Conservation (phyloP, 2,113 vertebrate species). For the Corythoichthys haematopterus region DNA sequence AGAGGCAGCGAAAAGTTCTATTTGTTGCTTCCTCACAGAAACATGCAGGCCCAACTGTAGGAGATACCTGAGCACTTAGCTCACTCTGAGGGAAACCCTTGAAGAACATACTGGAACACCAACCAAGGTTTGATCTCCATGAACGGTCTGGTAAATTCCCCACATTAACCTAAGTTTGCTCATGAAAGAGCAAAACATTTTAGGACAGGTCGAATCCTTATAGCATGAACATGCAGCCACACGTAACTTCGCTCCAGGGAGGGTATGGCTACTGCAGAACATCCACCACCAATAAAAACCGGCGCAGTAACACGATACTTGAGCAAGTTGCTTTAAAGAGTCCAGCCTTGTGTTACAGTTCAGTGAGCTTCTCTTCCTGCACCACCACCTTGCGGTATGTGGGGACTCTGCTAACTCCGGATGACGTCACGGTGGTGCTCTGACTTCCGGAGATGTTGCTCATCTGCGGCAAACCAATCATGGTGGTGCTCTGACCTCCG, state of each 20-base stretch:
- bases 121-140: not conserved
- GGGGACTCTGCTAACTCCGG: constrained; percentile 10
- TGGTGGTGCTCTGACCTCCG: no score
- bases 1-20: not conserved
- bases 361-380: constrained; percentile 21
- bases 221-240: constrained; percentile 3
- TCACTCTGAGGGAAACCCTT: not conserved
- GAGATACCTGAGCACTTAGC: not conserved
- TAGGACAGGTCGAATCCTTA: not conserved
- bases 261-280: not conserved
- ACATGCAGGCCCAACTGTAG: not conserved
- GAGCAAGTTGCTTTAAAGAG: not conserved
- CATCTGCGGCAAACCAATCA: constrained; percentile 8
- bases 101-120: no score
- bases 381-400: constrained; percentile 19
- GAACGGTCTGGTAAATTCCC: not conserved
- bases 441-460: constrained; percentile 13
- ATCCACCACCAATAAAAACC: constrained; percentile 13
- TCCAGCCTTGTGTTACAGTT: constrained; percentile 1
- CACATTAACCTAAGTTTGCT: not conserved
- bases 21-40: not conserved
- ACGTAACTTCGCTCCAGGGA: constrained; percentile 1
- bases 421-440: constrained; percentile 1
- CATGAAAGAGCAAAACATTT: not conserved
- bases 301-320: not conserved